Evolutionary conservation across 1,140 invertebrate genomes (phyloP), one percentile per base, ranked within the genome.

Genomic region (Saccostrea glomerata): DNA sequence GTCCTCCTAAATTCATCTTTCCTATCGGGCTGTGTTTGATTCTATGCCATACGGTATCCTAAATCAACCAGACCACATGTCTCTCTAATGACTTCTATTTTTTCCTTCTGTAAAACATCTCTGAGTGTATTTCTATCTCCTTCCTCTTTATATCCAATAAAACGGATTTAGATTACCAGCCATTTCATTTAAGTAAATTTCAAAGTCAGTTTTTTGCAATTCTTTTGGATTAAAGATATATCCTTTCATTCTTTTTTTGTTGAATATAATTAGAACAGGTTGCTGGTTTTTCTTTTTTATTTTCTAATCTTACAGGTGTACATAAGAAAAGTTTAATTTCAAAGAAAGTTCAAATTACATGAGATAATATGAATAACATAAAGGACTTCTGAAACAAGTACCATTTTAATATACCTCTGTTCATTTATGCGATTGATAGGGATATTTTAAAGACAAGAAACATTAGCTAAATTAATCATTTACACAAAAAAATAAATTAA

Each of bases 11-110:
- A 3, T 20, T 17, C 20, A 0, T 60, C 58, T 73, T 36, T 36
- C 2, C 47, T 47, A 47, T 47, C 47, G 25, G 25, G 7, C 4
- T 77, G 25, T 25, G 25, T 25, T 36, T 77, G 13, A 36, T 30
- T 15, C 70, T 30, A 5, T 13, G 25, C 25, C 70, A 77, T 77
- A 30, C 70, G 25, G 25, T 30, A 1, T 77, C 70, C 15, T 25
- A 77, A 77, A 77, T 36, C 70, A 15, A 77, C 25, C 70, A 30
- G 47, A 77, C 70, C 70, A 77, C 70, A 77, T 77, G 70, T 77
- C 30, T 47, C 30, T 15, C 30, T 77, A 77, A 77, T 36, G 70
- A 77, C 70, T 77, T 77, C 30, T 25, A 30, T 15, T 25, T 25
- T 30, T 30, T 23, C 25, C 25, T 70, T 73, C 66, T 36, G 23